Percentiles rank a stretch among this genome's conserved stretches.
Evolutionary conservation across 2,888 invertebrate genomes (phyloP).

Genomic region (Lasioglossum marginatum): DNA sequence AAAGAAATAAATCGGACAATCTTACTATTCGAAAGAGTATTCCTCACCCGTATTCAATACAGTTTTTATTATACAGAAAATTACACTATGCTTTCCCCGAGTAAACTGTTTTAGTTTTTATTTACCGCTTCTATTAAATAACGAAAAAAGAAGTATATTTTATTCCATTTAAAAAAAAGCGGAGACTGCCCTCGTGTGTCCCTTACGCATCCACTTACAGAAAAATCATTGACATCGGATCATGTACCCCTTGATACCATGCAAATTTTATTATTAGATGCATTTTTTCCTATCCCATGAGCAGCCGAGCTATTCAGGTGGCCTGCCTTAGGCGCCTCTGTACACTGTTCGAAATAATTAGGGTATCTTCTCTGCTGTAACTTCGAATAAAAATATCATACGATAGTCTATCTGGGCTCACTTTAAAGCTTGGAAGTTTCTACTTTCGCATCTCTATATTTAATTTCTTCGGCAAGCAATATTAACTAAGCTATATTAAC

Average conservation of each 20-base stretch:
- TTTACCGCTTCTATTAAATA: not conserved
- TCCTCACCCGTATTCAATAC: slow-evolving; percentile 15
- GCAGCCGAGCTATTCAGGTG: not conserved
- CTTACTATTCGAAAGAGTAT: slow-evolving; percentile 25
- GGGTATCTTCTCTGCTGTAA: not conserved
- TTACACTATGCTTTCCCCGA: not conserved
- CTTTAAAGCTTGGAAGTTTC: not conserved
- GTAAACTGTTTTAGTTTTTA: not conserved
- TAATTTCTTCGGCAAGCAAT: not conserved
- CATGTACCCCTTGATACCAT: not conserved
- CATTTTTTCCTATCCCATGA: not conserved
- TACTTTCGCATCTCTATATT: not conserved
- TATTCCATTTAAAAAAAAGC: not conserved
- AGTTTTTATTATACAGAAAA: not conserved
- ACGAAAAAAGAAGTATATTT: not conserved
- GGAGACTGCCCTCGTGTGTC: not conserved
- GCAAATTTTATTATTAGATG: not conserved
- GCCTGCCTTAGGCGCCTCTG: not conserved
- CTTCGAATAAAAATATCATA: not conserved
- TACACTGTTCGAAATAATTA: not conserved
- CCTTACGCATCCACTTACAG: not conserved
- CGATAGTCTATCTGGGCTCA: not conserved
- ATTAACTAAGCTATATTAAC: not conserved
- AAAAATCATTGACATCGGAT: not conserved
- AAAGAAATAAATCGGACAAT: slow-evolving; percentile 62